phyloP scores from a whole-genome alignment of 2,113 vertebrate genomes.

The Turnix velox region DNA sequence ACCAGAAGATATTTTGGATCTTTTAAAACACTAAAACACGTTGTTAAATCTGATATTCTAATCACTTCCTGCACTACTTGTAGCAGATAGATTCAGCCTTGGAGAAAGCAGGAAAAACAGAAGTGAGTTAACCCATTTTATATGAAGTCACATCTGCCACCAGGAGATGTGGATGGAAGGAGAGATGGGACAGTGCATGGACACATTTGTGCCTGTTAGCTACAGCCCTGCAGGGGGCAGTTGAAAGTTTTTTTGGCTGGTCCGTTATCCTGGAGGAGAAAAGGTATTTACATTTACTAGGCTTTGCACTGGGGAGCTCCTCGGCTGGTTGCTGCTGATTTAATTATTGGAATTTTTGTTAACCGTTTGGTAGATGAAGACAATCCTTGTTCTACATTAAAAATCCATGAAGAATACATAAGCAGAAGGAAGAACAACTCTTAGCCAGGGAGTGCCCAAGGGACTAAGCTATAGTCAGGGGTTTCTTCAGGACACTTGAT shows the following conservation, averaged over 20 bases:
- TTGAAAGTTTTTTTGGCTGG: background rate
- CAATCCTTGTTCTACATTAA: background rate
- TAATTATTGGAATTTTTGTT: conserved; percentile 35
- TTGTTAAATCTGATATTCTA: background rate
- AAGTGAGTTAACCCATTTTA: background rate
- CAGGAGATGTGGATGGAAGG: background rate
- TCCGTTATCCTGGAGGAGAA: background rate
- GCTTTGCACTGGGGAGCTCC: background rate
- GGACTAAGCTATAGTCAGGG: conserved; percentile 18
- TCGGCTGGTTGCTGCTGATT: conserved; percentile 13
- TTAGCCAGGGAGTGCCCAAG: background rate
- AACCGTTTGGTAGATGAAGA: conserved; percentile 29
- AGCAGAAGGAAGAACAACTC: background rate
- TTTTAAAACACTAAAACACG: background rate
- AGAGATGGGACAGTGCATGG: background rate
- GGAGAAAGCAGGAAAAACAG: background rate
- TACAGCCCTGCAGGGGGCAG: background rate
- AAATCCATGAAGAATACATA: background rate
- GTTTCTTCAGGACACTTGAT: conserved; percentile 43
- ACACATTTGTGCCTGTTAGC: background rate
- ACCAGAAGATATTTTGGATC: background rate
- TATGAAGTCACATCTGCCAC: background rate
- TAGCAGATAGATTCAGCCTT: background rate
- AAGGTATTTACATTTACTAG: background rate
- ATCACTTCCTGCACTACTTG: background rate